Conservation (phyloP, 1,140 invertebrate genomes). For the Lineus longissimus region DNA sequence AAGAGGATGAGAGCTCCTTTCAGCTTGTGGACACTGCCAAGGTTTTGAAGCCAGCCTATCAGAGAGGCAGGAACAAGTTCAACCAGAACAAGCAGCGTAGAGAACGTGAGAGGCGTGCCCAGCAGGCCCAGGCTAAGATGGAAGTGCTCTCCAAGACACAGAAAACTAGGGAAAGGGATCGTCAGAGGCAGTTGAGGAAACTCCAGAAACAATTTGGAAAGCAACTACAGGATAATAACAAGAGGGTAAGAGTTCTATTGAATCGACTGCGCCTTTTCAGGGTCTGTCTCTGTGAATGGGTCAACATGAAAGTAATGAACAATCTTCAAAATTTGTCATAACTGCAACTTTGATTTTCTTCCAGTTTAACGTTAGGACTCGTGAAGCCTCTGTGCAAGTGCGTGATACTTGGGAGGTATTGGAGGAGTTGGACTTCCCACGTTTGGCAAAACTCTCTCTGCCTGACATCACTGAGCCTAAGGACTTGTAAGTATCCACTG, state of each 20-base stretch:
- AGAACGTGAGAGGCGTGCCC: conserved; percentile 59
- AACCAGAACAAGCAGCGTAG: conserved; percentile 66
- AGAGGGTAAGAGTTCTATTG: conserved; percentile 40
- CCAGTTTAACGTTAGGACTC: conserved; percentile 60
- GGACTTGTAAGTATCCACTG: conserved; percentile 61
- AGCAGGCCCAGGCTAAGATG: conserved; percentile 61
- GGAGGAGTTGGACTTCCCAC: conserved; percentile 98
- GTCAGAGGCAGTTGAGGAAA: conserved; percentile 62
- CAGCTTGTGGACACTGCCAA: conserved; percentile 93
- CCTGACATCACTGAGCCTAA: conserved; percentile 73
- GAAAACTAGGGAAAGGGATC: conserved; percentile 61
- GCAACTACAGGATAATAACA: conserved; percentile 62
- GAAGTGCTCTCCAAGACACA: conserved; percentile 57
- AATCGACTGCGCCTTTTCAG: too few relatives aligned
- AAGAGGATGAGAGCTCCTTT: conserved; percentile 98
- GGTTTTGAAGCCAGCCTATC: conserved; percentile 49
- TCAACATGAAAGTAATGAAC: background rate
- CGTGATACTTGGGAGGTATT: conserved; percentile 94
- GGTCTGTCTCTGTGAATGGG: background rate
- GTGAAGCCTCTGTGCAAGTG: conserved; percentile 97
- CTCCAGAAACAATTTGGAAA: conserved; percentile 82
- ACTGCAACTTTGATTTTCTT: conserved; percentile 11
- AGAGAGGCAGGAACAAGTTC: conserved; percentile 44
- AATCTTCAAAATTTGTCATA: background rate
- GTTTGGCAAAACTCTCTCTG: conserved; percentile 82